A percentile compares a stretch with the other conserved stretches of the same genome.
Evolutionary conservation across 2,113 vertebrate genomes (phyloP).

Genomic region (Apodemus sylvaticus): DNA sequence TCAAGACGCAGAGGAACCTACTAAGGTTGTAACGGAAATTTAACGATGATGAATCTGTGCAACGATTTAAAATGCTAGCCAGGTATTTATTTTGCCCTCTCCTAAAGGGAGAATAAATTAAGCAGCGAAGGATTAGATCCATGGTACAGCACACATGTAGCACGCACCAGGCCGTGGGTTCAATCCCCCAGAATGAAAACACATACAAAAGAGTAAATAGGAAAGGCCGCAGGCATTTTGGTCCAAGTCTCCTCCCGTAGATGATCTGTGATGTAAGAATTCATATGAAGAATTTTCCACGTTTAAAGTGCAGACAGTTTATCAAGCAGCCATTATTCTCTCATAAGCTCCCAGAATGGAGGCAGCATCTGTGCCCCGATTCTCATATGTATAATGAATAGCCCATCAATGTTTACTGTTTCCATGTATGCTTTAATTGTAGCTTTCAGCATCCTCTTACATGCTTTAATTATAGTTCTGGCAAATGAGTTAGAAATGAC

Average conservation of each 20-base stretch:
- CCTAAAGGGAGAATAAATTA: background rate
- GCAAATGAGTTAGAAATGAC: background rate
- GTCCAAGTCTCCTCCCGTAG: background rate
- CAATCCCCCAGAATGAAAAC: background rate
- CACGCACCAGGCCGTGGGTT: background rate
- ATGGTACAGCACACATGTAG: too few species aligned
- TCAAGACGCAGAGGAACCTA: background rate
- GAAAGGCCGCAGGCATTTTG: slow-evolving; percentile 6
- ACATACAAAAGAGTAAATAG: background rate
- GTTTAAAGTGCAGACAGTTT: slow-evolving; percentile 27
- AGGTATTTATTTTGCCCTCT: background rate
- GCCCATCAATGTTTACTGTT: slow-evolving; percentile 15
- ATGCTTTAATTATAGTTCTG: slow-evolving; percentile 21
- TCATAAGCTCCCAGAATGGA: background rate
- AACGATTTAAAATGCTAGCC: background rate
- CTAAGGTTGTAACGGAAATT: background rate
- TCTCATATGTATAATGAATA: slow-evolving; percentile 2
- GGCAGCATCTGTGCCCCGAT: background rate
- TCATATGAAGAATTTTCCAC: background rate
- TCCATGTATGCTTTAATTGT: slow-evolving; percentile 32
- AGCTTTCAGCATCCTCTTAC: background rate
- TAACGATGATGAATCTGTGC: background rate
- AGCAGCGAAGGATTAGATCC: background rate
- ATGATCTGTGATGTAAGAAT: background rate
- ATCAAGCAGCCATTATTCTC: background rate